Percentiles rank a stretch among this genome's conserved stretches.
Conservation (phyloP, 2,888 invertebrate genomes). For the Sinodicranocentrus sp. region DNA sequence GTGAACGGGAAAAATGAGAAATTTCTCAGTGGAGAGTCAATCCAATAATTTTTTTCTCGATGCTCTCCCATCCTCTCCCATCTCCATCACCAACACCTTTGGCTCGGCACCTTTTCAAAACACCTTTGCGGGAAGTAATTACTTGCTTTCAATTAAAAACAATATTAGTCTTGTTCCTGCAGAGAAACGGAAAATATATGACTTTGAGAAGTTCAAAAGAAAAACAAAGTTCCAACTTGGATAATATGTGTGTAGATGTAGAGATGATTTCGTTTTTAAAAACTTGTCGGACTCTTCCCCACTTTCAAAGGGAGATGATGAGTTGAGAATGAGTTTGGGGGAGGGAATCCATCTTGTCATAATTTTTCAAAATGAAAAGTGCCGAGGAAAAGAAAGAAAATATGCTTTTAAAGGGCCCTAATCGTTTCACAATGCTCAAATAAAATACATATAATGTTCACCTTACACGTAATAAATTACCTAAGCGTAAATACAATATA, state of each 20-base stretch:
- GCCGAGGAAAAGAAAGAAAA: slow-evolving; percentile 60
- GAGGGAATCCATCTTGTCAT: slow-evolving; percentile 68
- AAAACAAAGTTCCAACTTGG: not conserved
- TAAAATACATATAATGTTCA: slow-evolving; percentile 32
- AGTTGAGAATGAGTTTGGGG: slow-evolving; percentile 71
- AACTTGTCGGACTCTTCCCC: slow-evolving; percentile 45
- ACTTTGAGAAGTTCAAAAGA: slow-evolving; percentile 15
- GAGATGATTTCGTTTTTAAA: not conserved
- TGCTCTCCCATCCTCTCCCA: too few relatives aligned
- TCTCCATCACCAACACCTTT: slow-evolving; percentile 31
- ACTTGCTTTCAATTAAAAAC: slow-evolving; percentile 70
- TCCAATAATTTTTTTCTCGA: slow-evolving; percentile 31
- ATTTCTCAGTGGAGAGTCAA: slow-evolving; percentile 46
- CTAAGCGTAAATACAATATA: not conserved
- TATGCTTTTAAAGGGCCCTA: slow-evolving; percentile 45
- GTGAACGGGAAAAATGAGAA: slow-evolving; percentile 16
- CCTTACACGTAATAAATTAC: slow-evolving; percentile 31
- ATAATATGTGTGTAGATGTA: not conserved
- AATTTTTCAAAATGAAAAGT: slow-evolving; percentile 60
- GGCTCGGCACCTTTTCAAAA: slow-evolving; percentile 59
- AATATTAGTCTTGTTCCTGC: slow-evolving; percentile 69
- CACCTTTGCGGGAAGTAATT: slow-evolving; percentile 69
- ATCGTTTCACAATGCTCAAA: slow-evolving; percentile 52
- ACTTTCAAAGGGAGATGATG: slow-evolving; percentile 68
- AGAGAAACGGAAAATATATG: slow-evolving; percentile 48